Evolutionary conservation across 1,140 invertebrate species (phyloP).

Genomic region (Dinoponera quadriceps): DNA sequence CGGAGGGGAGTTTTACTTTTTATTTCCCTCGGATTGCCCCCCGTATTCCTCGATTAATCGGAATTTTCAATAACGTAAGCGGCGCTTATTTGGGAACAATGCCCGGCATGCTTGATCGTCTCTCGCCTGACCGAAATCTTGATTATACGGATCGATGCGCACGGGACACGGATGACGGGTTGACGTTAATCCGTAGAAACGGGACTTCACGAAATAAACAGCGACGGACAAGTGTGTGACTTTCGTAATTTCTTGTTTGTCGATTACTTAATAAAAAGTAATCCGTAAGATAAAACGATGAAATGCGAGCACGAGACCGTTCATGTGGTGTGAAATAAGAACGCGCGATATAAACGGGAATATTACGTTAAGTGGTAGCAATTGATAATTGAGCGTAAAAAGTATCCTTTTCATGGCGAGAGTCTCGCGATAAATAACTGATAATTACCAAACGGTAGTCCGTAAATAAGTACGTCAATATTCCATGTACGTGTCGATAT

Average conservation of each 20-base stretch:
- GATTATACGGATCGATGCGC: not conserved
- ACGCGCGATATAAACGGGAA: too few relatives aligned
- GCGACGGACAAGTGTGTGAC: too few relatives aligned
- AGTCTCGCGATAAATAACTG: not conserved
- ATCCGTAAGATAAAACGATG: too few relatives aligned
- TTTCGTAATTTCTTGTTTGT: too few relatives aligned
- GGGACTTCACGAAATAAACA: not conserved
- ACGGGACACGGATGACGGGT: not conserved
- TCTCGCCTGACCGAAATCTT: not conserved
- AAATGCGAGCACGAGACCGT: too few relatives aligned
- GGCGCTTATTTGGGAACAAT: constrained; percentile 16
- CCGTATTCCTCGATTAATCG: constrained; percentile 17
- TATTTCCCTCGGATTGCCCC: constrained; percentile 15
- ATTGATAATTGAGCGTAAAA: too few relatives aligned
- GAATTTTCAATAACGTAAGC: constrained; percentile 37
- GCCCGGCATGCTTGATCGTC: not conserved
- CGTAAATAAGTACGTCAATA: constrained; percentile 5
- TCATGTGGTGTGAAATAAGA: too few relatives aligned
- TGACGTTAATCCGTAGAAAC: not conserved
- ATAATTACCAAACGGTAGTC: not conserved
- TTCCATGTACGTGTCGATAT: not conserved
- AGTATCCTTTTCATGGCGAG: too few relatives aligned
- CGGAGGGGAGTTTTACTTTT: not conserved
- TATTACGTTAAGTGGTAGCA: too few relatives aligned
- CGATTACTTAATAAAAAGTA: too few relatives aligned